Evolutionary conservation across 2,113 vertebrate species (phyloP).

Genomic region (Taurulus bubalis): DNA sequence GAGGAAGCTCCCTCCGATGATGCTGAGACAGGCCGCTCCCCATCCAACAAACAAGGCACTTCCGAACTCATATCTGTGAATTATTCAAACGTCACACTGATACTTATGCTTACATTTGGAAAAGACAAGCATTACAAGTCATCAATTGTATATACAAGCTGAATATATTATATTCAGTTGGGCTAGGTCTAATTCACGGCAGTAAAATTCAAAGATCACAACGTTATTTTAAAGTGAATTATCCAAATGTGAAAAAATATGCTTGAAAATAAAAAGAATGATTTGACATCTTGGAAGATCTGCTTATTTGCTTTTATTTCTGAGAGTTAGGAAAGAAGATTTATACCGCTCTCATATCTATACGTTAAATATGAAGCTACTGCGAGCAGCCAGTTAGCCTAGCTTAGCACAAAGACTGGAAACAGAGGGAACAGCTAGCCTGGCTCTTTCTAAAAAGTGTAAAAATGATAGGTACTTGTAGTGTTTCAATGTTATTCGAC

Average conservation of each 20-base stretch:
- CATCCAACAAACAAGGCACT: slow-evolving; percentile 93
- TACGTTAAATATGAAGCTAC: neutral
- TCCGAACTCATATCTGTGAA: slow-evolving; percentile 92
- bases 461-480: neutral
- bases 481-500: neutral
- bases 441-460: neutral
- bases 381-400: neutral
- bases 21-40: slow-evolving; percentile 87
- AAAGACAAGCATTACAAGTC: neutral
- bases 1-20: slow-evolving; percentile 91
- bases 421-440: neutral
- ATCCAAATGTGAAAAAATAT: neutral
- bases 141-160: neutral
- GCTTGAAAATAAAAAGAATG: neutral
- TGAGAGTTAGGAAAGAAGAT: neutral
- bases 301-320: neutral
- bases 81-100: neutral
- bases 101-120: neutral
- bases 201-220: neutral
- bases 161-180: neutral
- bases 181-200: neutral
- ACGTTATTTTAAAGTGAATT: neutral
- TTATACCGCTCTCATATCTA: neutral
- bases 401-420: neutral
- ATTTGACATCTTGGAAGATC: neutral